phyloP scores from a whole-genome alignment of 2,113 vertebrate genomes.

The Otus sunia region DNA sequence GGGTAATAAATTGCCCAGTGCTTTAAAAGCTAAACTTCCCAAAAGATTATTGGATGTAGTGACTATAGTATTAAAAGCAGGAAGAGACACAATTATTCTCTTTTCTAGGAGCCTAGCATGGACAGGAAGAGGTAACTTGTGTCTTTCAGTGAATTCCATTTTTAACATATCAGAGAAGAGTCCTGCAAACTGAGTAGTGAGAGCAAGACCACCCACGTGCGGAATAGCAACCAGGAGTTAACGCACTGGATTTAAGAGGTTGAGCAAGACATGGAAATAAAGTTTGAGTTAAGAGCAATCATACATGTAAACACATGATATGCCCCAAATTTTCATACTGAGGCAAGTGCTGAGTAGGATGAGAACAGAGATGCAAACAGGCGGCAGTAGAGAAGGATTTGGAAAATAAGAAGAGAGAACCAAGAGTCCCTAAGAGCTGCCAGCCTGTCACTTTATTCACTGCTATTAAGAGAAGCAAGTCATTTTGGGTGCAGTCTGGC shows the following conservation, averaged over 20 bases:
- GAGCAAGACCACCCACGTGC: accelerated
- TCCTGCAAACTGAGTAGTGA: neutral
- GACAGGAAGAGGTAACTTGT: neutral
- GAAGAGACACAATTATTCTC: neutral
- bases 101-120: neutral
- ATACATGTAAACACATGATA: neutral
- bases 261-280: neutral
- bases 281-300: neutral
- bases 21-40: neutral
- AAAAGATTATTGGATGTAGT: neutral
- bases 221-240: neutral
- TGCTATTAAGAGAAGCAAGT: neutral
- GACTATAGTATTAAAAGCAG: neutral
- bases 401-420: neutral
- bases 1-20: neutral
- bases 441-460: neutral
- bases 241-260: neutral
- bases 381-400: neutral
- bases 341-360: neutral
- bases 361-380: neutral
- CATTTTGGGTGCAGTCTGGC: constrained; percentile 1
- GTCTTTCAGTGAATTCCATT: neutral
- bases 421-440: neutral
- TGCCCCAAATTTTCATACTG: neutral
- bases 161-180: neutral